Base-by-base conservation (phyloP, 2,888 invertebrate species). In the Standfussiana lucernea region DNA sequence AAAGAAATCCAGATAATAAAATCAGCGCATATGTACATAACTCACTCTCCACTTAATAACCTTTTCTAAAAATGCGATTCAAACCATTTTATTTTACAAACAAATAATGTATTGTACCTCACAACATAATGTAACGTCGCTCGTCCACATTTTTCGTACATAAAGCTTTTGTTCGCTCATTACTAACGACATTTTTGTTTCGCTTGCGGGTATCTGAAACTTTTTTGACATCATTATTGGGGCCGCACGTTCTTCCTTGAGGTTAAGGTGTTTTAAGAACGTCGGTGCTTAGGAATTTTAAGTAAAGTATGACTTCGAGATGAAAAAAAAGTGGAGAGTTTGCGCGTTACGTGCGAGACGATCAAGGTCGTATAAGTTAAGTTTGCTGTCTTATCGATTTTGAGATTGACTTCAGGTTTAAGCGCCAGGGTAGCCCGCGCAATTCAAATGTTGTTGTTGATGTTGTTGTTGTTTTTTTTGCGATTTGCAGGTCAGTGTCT, bases 151-250 rank as follows among this genome's bases (percentile, higher is more conserved):
- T 84, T 83, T 68, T 84, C 72, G 71, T 50, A 65, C 70, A 75
- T 65, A 75, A 78, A 79, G 73, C 81, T 75, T 76, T 84, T 80
- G 75, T 86, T 79, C 71, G 71, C 75, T 88, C 82, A 85, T 86
- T 88, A 86, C 81, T 61, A 79, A 77, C 74, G 77, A 86, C 82
- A 79, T 85, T 86, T 56, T 84, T 84, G 67, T 84, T 75, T 79
- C 62, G 84, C 88, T 42, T 61, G 61, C 42, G 86, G 88, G 67
- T 79, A 77, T 84, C 77, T 68, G 65, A 75, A 86, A 84, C 78
- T 88, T 84, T 81, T 81, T 72, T 84, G 72, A 76, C 78, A 72
- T 88, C 81, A 86, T 88, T 79, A 82, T 78, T 78, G 74, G 69
- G 79, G 78, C 72, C 84, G 72, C 85, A 75, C 68, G 77, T 84